Evolutionary conservation across 1,140 invertebrate species (phyloP).

Genomic region (Ptiloglossa arizonensis): DNA sequence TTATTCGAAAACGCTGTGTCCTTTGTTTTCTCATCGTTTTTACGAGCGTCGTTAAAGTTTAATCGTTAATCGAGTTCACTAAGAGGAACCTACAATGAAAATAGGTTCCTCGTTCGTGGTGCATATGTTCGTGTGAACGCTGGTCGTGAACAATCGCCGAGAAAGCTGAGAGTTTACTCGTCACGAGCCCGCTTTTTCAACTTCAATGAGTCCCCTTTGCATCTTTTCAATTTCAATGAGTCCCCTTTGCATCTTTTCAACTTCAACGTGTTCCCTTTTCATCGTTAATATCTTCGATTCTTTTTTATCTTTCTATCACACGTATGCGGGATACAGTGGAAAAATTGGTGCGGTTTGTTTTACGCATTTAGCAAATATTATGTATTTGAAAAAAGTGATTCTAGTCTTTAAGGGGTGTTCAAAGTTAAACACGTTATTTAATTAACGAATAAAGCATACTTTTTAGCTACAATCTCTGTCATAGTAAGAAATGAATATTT

Average conservation of each 20-base stretch:
- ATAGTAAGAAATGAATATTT: too few relatives aligned
- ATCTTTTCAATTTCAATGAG: constrained; percentile 24
- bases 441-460: too few relatives aligned
- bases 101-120: constrained; percentile 42
- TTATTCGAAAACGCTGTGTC: background rate
- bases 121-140: constrained; percentile 35
- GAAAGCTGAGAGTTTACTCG: constrained; percentile 17
- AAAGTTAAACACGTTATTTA: too few relatives aligned
- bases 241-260: background rate
- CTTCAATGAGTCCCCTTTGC: constrained; percentile 17
- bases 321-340: too few relatives aligned
- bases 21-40: constrained; percentile 42
- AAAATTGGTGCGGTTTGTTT: too few relatives aligned
- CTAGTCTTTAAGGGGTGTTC: too few relatives aligned
- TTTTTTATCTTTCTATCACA: too few relatives aligned
- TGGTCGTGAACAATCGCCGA: constrained; percentile 31
- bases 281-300: too few relatives aligned
- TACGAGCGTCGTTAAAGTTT: constrained; percentile 55
- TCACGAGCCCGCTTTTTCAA: background rate
- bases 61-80: constrained; percentile 58
- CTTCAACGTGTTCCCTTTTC: constrained; percentile 11
- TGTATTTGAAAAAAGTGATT: too few relatives aligned
- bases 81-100: constrained; percentile 32
- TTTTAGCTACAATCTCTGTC: too few relatives aligned
- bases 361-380: too few relatives aligned